phyloP scores from a whole-genome alignment of 2,113 vertebrate species.

The Tragelaphus scriptus region DNA sequence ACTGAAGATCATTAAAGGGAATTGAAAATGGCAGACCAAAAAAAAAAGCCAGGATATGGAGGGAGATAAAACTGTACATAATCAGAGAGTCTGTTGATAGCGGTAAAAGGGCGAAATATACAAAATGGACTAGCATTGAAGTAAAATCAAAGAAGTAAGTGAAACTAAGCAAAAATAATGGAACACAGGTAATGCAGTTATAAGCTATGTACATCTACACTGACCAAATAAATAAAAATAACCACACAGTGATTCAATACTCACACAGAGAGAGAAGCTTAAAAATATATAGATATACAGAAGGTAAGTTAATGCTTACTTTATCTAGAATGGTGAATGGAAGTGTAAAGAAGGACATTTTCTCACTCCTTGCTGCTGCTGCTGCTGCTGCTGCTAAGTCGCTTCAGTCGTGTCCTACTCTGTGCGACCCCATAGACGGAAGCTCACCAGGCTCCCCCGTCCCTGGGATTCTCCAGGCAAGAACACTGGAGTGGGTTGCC shows the following conservation, averaged over 20 bases:
- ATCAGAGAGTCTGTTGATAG: not conserved
- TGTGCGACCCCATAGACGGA: too few relatives aligned
- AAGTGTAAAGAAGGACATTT: not conserved
- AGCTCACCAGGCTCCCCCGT: too few relatives aligned
- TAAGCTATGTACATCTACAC: not conserved
- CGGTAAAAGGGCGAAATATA: not conserved
- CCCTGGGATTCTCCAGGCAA: too few relatives aligned
- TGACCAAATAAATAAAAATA: not conserved
- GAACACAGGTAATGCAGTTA: not conserved
- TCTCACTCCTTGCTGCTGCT: not conserved
- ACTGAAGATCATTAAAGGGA: slow-evolving; percentile 2
- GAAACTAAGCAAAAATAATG: not conserved
- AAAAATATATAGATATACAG: not conserved
- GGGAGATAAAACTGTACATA: slow-evolving; percentile 6
- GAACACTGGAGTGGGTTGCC: too few relatives aligned
- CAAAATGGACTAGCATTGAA: not conserved
- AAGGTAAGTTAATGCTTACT: not conserved
- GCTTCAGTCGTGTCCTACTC: too few relatives aligned
- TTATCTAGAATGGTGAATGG: not conserved
- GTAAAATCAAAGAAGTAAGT: not conserved
- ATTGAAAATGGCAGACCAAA: slow-evolving; percentile 12
- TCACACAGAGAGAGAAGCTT: not conserved
- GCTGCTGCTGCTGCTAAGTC: too few relatives aligned
- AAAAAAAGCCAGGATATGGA: not conserved
- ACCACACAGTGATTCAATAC: not conserved